Conservation (phyloP, 2,113 vertebrate species). For the Chascanopsetta lugubris region DNA sequence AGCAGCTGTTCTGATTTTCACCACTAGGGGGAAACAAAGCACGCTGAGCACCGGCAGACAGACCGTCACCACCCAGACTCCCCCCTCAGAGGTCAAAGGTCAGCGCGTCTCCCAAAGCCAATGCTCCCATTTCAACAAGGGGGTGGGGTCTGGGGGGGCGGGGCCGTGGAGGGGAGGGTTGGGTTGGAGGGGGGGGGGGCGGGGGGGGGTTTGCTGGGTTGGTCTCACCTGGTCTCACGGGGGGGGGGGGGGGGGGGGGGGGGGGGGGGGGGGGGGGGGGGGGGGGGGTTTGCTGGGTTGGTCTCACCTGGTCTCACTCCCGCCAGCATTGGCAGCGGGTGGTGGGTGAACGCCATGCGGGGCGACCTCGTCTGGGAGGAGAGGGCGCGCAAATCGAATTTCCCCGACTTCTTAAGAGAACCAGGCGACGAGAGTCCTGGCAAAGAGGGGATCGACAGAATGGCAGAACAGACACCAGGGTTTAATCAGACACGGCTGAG, state of each 20-base stretch:
- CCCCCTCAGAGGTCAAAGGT: conserved; percentile 12
- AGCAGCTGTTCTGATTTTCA: too few species aligned
- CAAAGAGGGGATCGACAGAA: conserved; percentile 72
- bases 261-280: too few species aligned
- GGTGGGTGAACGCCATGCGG: conserved; percentile 97
- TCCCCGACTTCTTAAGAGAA: conserved; percentile 98
- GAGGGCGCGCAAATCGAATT: conserved; percentile 95
- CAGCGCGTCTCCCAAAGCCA: conserved; percentile 42
- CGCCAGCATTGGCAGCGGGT: conserved; percentile 96
- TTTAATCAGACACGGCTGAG: too few species aligned
- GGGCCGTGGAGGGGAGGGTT: conserved; percentile 40
- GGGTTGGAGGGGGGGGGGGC: conserved; percentile 2
- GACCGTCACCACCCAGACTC: conserved; percentile 42
- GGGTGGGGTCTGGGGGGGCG: neutral
- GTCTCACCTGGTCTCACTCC: conserved; percentile 98
- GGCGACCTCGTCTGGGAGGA: conserved; percentile 93
- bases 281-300: conserved; percentile 75
- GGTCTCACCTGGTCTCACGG: conserved; percentile 98
- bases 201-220: conserved; percentile 61
- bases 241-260: too few species aligned
- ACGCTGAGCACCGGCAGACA: too few species aligned
- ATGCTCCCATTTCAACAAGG: conserved; percentile 47
- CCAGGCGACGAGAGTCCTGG: conserved; percentile 91
- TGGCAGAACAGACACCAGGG: too few species aligned
- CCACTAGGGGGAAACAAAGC: too few species aligned